Evolutionary conservation across 2,888 invertebrate genomes (phyloP), one percentile per base, ranked within the genome.

Genomic region (Harpalus rufipes): DNA sequence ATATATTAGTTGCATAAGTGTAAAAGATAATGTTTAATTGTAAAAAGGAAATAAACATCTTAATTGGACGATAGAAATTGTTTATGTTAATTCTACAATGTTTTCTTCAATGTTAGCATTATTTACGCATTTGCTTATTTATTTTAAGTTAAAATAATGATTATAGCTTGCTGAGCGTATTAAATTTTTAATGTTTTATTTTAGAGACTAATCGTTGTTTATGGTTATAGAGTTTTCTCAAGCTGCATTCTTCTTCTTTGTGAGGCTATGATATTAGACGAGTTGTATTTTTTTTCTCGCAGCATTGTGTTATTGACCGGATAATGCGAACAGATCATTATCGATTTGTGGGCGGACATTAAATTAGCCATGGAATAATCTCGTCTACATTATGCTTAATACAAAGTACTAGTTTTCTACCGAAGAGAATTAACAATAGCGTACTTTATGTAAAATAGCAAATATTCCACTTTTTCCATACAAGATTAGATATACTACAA

Each of bases 341-440:
- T 68, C 72, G 72, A 74, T 74, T 74, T 18, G 72, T 74, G 44
- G 72, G 44, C 72, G 44, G 72, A 44, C 18, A 74, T 74, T 74
- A 74, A 74, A 74, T 68, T 74, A 74, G 72, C 21, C 44, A 74
- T 21, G 72, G 72, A 74, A 74, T 12, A 74, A 74, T 74, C 72
- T 74, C 44, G 32, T 68, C 68, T 68, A 68, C 68, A 68, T 68
- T 68, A 68, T 68, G 0, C 39, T 68, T 63, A 14, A 68, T 32
- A 68, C 14, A 32, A 68, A 68, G n/a, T 68, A 68, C 44, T 74
- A 74, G 51, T 74, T 74, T 74, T 44, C 72, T 44, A 74, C 44
- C 44, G 72, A 44, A 44, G 72, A 74, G 41, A 74, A 74, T 74
- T 44, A 74, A 68, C 72, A 74, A 74, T 74, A 44, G 72, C 44